Evolutionary conservation across 2,888 invertebrate genomes (phyloP), one percentile per base, ranked within the genome.

Genomic region (Apodemia duryi): DNA sequence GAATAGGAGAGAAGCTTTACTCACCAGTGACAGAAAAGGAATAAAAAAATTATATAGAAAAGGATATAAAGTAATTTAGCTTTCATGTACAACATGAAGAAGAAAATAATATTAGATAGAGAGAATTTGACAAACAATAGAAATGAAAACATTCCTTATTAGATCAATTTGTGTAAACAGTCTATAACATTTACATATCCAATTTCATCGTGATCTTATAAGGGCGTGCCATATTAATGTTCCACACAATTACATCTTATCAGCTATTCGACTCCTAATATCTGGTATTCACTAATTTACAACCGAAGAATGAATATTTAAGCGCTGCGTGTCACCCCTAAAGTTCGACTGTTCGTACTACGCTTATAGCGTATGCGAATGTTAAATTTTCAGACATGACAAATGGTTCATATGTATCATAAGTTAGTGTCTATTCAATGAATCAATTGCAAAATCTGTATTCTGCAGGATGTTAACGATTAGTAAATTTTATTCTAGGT

Each of bases 231-330:
- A n/a, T 60, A 60, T 35, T 35, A 35, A 35, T n/a, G n/a, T 60
- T 60, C 32, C 13, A 60, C 60, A 7, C 60, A 60, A 60, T 60
- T 60, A 35, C 60, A 60, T 60, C 60, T 35, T 60, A 60, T 60
- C n/a, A 60, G 32, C 57, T 6, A 35, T 35, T 60, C 32, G 57
- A 13, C 57, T 29, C 32, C 29, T 60, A 60, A 57, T 60, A 60
- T 60, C 57, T 60, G 57, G n/a, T 32, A 35, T 60, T 60, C 32
- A 13, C 85, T 88, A 88, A 88, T 88, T 88, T 83, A 88, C 84
- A 84, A 85, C 82, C 85, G 82, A 76, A 81, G 79, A 82, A 85
- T 88, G 87, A 86, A 88, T 89, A 87, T 86, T 88, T 87, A 84
- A 88, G 85, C 73, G 72, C 70, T 78, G 77, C 80, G 84, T 85